phyloP scores from a whole-genome alignment of 1,140 invertebrate species.

The Centruroides vittatus region DNA sequence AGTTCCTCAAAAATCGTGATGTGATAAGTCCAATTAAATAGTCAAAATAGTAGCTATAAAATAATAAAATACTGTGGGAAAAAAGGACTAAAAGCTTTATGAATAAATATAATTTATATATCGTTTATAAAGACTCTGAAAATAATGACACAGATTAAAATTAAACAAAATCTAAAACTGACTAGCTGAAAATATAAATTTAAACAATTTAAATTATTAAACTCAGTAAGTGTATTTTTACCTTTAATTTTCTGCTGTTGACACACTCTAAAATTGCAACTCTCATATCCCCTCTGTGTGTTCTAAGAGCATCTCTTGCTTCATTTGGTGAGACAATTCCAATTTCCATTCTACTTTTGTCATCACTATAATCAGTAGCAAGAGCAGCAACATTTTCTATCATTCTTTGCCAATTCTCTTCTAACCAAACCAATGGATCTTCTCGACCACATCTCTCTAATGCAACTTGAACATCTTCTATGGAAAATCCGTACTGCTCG shows the following conservation, averaged over 20 bases:
- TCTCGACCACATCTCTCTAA: slow-evolving; percentile 12
- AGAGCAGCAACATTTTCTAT: slow-evolving; percentile 71
- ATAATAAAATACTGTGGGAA: no score
- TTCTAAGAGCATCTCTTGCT: slow-evolving; percentile 59
- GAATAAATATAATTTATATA: no score
- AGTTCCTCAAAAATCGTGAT: no score
- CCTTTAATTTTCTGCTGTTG: slow-evolving; percentile 30
- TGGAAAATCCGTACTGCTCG: slow-evolving; percentile 60
- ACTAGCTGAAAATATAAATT: no score
- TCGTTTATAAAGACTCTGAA: no score
- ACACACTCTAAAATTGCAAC: slow-evolving; percentile 74
- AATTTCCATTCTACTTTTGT: slow-evolving; percentile 24
- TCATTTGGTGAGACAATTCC: slow-evolving; percentile 41
- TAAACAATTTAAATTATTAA: no score
- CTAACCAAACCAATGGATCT: slow-evolving; percentile 59
- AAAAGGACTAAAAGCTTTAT: no score
- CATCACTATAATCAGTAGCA: slow-evolving; percentile 48
- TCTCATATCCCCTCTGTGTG: slow-evolving; percentile 70
- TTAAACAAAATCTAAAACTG: no score
- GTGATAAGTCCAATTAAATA: no score
- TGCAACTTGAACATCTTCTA: slow-evolving; percentile 74
- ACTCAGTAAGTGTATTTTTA: neutral
- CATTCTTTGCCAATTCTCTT: slow-evolving; percentile 70
- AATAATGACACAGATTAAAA: no score
- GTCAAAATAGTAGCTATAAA: no score